Percentiles rank a stretch among this genome's conserved stretches.
phyloP scores from a whole-genome alignment of 2,113 vertebrate genomes.

The Morone chrysops region DNA sequence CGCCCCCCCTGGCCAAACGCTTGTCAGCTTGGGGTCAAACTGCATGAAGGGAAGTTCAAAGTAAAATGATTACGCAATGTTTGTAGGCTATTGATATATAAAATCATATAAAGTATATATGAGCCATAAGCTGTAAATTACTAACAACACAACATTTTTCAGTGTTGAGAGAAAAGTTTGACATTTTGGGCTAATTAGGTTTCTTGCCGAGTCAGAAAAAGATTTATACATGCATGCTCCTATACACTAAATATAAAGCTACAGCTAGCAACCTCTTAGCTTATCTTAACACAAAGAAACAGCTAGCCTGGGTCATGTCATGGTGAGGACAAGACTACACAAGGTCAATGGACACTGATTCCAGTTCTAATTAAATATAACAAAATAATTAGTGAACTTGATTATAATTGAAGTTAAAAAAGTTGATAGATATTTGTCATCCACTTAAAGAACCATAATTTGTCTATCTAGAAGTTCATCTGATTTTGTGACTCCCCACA shows the following conservation, averaged over 20 bases:
- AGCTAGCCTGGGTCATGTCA: background rate
- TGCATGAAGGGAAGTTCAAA: conserved; percentile 39
- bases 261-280: too few relatives aligned
- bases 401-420: background rate
- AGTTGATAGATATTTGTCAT: background rate
- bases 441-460: background rate
- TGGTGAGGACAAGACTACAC: background rate
- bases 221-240: too few relatives aligned
- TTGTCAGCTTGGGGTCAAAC: conserved; percentile 69
- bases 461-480: background rate
- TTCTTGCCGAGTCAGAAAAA: background rate
- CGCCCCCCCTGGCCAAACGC: background rate
- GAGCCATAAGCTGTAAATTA: background rate
- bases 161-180: background rate
- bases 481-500: background rate
- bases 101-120: background rate
- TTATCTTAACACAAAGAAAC: background rate
- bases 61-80: background rate
- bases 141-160: background rate
- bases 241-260: too few relatives aligned
- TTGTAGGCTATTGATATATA: background rate
- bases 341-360: background rate
- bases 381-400: background rate
- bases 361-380: background rate
- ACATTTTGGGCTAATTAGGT: background rate